Percentiles rank a stretch among this genome's conserved stretches.
Evolutionary conservation across 2,888 invertebrate genomes (phyloP).

Genomic region (Oligia latruncula): DNA sequence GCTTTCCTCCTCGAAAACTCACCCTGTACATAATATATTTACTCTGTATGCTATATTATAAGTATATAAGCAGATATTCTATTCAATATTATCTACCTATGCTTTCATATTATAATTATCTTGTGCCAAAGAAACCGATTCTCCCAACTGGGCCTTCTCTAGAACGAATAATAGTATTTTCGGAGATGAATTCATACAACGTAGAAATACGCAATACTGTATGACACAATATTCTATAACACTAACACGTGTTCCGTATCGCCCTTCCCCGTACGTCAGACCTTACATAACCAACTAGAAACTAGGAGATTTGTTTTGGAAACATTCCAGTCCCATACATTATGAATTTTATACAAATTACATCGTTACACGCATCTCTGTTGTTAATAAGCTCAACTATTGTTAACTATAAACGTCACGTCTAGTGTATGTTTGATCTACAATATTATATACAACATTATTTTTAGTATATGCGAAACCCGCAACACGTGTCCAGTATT

Average conservation of each 20-base stretch:
- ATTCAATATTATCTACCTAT: neutral
- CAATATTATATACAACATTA: neutral
- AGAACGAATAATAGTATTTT: neutral
- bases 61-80: neutral
- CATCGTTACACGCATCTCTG: neutral
- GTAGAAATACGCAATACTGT: neutral
- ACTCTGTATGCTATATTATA: neutral
- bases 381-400: slow-evolving; percentile 22
- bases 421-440: slow-evolving; percentile 16
- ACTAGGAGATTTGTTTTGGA: slow-evolving; percentile 34
- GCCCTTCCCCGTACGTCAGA: neutral
- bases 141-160: neutral
- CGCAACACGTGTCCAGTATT: no score
- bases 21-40: neutral
- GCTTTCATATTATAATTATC: neutral
- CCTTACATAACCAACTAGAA: neutral
- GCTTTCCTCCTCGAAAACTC: neutral
- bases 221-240: neutral
- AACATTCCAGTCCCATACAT: slow-evolving; percentile 36
- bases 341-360: slow-evolving; percentile 28
- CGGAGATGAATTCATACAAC: slow-evolving; percentile 16
- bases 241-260: neutral
- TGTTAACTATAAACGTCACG: slow-evolving; percentile 5
- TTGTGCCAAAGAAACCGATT: neutral
- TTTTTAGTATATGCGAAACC: no score